phyloP scores from a whole-genome alignment of 2,888 invertebrate genomes.

The Protonemura montana region DNA sequence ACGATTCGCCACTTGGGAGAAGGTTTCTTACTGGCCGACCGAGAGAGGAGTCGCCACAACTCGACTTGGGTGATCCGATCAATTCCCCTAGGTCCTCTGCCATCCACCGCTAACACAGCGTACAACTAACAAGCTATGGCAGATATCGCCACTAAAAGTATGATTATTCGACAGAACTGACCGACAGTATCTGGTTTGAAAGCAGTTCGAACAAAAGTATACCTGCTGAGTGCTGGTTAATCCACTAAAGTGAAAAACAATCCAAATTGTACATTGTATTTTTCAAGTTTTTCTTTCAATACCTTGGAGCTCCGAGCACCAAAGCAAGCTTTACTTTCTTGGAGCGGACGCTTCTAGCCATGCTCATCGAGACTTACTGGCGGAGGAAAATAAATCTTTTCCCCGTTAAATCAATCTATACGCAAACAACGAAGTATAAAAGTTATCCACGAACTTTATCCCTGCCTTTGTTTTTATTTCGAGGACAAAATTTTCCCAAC shows the following conservation, averaged over 20 bases:
- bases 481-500: not conserved
- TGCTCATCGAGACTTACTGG: not conserved
- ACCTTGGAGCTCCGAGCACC: not conserved
- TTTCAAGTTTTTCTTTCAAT: not conserved
- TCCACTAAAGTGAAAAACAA: not conserved
- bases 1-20: conserved; percentile 37
- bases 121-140: not conserved
- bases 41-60: not conserved
- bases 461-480: not conserved
- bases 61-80: not conserved
- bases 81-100: not conserved
- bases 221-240: not conserved
- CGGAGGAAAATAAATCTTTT: not conserved
- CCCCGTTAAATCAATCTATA: not conserved
- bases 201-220: not conserved
- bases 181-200: not conserved
- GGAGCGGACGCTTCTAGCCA: not conserved
- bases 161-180: not conserved
- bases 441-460: not conserved
- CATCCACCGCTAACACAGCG: not conserved
- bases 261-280: not conserved
- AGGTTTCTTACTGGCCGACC: not conserved
- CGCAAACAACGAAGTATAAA: conserved; percentile 1
- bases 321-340: conserved; percentile 16
- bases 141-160: not conserved